Evolutionary conservation across 2,797 vertebrate genomes (phyloP).

Genomic region (Arctocebus calabarensis): DNA sequence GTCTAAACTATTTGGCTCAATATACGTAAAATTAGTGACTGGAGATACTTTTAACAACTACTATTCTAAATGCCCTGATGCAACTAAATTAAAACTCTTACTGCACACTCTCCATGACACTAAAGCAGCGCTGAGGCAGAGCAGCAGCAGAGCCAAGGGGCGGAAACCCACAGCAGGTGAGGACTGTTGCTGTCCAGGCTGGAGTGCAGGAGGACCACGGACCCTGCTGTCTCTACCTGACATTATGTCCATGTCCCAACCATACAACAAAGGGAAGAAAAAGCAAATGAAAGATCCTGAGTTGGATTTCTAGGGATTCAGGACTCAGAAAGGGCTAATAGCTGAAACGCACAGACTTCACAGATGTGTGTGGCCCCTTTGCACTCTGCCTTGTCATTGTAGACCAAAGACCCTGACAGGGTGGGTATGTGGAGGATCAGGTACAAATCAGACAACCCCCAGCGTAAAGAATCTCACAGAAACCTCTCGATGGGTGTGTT

Average conservation of each 20-base stretch:
- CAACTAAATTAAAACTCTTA: neutral
- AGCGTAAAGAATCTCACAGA: fast-evolving
- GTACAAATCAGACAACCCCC: neutral
- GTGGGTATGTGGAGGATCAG: fast-evolving
- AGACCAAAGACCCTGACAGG: neutral
- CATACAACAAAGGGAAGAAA: neutral
- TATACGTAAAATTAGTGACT: neutral
- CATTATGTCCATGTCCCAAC: neutral
- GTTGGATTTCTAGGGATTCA: neutral
- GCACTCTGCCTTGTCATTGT: neutral
- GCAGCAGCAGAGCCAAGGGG: fast-evolving
- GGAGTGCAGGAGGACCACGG: too few relatives aligned
- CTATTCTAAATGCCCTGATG: neutral
- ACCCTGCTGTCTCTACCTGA: fast-evolving
- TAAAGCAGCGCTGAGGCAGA: neutral
- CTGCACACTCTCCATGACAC: neutral
- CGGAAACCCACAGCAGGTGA: neutral
- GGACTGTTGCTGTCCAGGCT: fast-evolving
- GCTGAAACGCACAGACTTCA: neutral
- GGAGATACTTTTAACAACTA: neutral
- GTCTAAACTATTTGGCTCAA: neutral
- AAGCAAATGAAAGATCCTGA: neutral
- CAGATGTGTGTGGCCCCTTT: fast-evolving
- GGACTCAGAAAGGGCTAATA: neutral
- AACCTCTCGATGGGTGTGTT: neutral